Evolutionary conservation across 2,888 invertebrate species (phyloP), one percentile per base, ranked within the genome.

Genomic region (Merodon equestris): DNA sequence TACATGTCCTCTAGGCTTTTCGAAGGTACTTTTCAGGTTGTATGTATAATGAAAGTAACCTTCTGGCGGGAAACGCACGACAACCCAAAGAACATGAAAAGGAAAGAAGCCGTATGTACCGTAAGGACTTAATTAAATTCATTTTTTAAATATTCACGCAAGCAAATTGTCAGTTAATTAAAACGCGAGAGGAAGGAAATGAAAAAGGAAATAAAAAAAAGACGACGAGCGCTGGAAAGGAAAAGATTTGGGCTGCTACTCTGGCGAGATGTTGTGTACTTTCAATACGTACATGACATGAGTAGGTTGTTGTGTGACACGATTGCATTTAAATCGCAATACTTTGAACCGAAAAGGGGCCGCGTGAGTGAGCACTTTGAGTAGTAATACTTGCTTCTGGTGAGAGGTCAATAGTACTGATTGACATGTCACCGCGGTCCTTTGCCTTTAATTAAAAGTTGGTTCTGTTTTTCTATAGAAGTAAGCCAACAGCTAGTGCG

Each of bases 41-140:
- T n/a, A n/a, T n/a, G n/a, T n/a, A n/a, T n/a, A n/a, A n/a, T n/a
- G n/a, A 71, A 71, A 66, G 27, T 27, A 27, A 7, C 27, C 27
- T 7, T 27, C 7, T 27, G 2, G 2, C 3, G 7, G 7, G 7
- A 27, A 27, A 27, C 27, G 27, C 27, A 27, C 7, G n/a, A n/a
- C 27, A 27, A 27, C 27, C n/a, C n/a, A 66, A 61, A 56, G 54
- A 56, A 61, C 44, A 4, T 18, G 17, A 60, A 51, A 71, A 66
- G 60, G 56, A 60, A 71, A 70, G 58, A 66, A 50, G 7, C 7
- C 7, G 27, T 7, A 27, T 27, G 7, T 27, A 7, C 48, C 51
- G 42, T 60, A 42, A 34, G 45, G 85, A 86, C 84, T 87, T 87
- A 87, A 88, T 87, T 88, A 87, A 87, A 86, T 84, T 85, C 85